A percentile compares a stretch with the other conserved stretches of the same genome.
Conservation (phyloP, 2,888 invertebrate species). For the Morpho achilles region DNA sequence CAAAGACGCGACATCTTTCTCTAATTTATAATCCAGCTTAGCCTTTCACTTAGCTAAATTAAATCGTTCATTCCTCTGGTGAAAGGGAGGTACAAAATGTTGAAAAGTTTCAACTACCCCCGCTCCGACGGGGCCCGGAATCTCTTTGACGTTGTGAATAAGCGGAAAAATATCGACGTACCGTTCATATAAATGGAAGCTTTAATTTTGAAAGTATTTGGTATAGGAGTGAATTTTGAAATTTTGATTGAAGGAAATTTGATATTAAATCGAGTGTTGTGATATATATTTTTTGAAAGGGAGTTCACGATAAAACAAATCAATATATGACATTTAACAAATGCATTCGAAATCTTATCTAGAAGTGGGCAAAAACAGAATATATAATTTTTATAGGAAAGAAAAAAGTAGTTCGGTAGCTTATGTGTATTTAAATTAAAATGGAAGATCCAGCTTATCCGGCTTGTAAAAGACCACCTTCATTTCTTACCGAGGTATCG, state of each 20-base stretch:
- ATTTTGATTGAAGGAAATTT: conserved; percentile 1
- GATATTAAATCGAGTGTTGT: too few species aligned
- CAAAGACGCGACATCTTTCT: conserved; percentile 9
- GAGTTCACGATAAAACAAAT: too few species aligned
- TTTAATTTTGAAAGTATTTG: conserved; percentile 13
- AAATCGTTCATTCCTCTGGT: conserved; percentile 27
- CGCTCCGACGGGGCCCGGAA: conserved; percentile 19
- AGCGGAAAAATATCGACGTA: conserved; percentile 19
- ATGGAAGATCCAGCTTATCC: too few species aligned
- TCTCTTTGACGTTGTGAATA: conserved; percentile 28
- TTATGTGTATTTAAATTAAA: too few species aligned
- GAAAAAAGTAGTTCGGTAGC: too few species aligned
- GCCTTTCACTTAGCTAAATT: conserved; percentile 34
- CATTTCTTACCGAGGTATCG: too few species aligned
- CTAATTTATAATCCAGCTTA: conserved; percentile 27
- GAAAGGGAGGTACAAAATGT: conserved; percentile 26
- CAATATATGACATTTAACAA: too few species aligned
- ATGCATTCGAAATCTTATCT: too few species aligned
- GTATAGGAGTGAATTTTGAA: conserved; percentile 1
- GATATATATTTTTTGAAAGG: too few species aligned
- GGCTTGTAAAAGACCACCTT: too few species aligned
- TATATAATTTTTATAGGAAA: too few species aligned
- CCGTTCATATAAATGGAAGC: conserved; percentile 3
- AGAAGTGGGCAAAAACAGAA: too few species aligned
- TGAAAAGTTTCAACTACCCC: conserved; percentile 27